These are phyloP conservation scores for Litocranius walleri DNA, from an alignment of 2,113 vertebrate species.

Conservation along the genomic window DNA sequence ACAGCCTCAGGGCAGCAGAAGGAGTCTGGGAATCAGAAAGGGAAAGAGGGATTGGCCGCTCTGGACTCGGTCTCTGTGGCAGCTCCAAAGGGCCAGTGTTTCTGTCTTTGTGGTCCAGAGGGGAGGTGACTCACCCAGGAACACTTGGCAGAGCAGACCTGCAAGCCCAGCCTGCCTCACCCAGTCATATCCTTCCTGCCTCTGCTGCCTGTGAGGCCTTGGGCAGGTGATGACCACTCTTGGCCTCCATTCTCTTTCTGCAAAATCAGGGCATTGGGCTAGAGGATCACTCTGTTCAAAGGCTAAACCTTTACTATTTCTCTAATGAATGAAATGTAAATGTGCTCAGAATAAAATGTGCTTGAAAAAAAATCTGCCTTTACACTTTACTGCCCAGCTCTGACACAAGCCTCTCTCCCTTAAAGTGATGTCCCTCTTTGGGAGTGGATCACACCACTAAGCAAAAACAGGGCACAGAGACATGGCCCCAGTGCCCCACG, in stretches of 20 bases:
- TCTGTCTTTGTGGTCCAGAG: neutral
- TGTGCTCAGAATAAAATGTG: neutral
- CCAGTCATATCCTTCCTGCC: neutral
- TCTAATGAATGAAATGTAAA: neutral
- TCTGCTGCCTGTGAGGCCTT: neutral
- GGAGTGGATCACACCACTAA: neutral
- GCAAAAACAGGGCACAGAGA: neutral
- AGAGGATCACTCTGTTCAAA: neutral
- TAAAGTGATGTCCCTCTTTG: neutral
- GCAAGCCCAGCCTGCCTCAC: neutral
- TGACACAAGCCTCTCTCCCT: neutral
- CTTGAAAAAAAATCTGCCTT: neutral
- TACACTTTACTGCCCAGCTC: neutral
- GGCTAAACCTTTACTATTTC: neutral
- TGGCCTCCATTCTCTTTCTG: neutral
- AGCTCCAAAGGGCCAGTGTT: neutral
- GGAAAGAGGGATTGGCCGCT: fast-evolving
- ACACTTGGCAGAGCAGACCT: neutral
- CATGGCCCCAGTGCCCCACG: fast-evolving
- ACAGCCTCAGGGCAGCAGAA: neutral
- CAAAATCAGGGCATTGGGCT: neutral
- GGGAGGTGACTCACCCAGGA: neutral
- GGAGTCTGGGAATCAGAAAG: neutral
- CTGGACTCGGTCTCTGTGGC: neutral
- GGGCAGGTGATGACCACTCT: neutral